Evolutionary conservation across 2,113 vertebrate species (phyloP).

Genomic region (Archilochus colubris): DNA sequence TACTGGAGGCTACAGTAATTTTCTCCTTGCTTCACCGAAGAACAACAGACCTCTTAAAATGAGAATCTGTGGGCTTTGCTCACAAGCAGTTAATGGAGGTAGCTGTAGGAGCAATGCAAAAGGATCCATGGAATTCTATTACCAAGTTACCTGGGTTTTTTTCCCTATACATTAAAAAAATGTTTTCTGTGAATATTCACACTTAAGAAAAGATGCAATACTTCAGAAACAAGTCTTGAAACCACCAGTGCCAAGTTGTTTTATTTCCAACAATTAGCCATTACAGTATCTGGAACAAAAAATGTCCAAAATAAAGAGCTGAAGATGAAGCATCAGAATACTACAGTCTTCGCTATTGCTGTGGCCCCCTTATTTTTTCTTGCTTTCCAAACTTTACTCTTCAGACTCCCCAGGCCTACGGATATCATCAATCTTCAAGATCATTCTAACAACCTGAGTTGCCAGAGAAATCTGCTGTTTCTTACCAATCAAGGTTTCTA

Average conservation of each 20-base stretch:
- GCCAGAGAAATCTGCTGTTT: slow-evolving; percentile 97
- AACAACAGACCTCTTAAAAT: not conserved
- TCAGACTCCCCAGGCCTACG: slow-evolving; percentile 91
- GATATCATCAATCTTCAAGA: slow-evolving; percentile 97
- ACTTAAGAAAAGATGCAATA: not conserved
- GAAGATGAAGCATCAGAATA: slow-evolving; percentile 5
- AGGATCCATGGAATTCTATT: not conserved
- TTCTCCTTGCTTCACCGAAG: not conserved
- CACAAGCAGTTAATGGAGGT: not conserved
- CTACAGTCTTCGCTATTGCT: slow-evolving; percentile 34
- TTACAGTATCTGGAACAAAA: slow-evolving; percentile 42
- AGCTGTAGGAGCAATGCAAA: not conserved
- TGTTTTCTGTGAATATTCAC: not conserved
- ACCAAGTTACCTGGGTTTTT: not conserved
- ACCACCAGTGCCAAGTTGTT: slow-evolving; percentile 18
- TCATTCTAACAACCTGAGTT: slow-evolving; percentile 97
- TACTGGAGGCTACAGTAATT: not conserved
- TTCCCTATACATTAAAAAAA: not conserved
- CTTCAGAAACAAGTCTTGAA: not conserved
- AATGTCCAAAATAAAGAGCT: slow-evolving; percentile 67
- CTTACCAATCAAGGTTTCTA: slow-evolving; percentile 97
- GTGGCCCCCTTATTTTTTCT: not conserved
- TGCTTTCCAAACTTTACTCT: slow-evolving; percentile 74
- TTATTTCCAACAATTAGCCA: slow-evolving; percentile 47
- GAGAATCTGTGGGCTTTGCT: not conserved